Evolutionary conservation across 1,140 invertebrate genomes (phyloP).

Genomic region (Nautilus pompilius): DNA sequence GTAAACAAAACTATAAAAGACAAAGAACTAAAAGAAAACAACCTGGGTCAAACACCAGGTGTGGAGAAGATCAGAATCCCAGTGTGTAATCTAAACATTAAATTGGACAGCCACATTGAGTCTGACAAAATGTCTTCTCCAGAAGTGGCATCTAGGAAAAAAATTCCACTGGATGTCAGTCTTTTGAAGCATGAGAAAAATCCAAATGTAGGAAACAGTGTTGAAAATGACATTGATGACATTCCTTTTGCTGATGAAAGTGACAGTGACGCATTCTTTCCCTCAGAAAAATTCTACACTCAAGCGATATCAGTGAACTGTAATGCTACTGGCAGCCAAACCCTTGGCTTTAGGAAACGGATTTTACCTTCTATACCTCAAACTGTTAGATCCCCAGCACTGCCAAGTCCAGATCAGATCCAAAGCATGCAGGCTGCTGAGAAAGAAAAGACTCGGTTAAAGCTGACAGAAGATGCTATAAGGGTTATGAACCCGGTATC

Average conservation of each 20-base stretch:
- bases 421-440: conserved; percentile 24
- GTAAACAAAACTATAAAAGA: no score
- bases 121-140: no score
- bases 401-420: conserved; percentile 24
- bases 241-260: conserved; percentile 51
- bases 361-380: conserved; percentile 31
- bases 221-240: conserved; percentile 31
- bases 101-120: no score
- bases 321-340: conserved; percentile 13
- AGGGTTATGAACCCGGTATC: background rate
- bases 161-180: conserved; percentile 31
- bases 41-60: no score
- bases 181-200: conserved; percentile 3
- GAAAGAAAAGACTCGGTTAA: conserved; percentile 27
- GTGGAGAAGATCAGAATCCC: no score
- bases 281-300: conserved; percentile 37
- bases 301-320: conserved; percentile 33
- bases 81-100: no score
- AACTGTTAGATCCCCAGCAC: background rate
- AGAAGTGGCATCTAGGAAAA: no score
- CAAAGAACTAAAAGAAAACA: no score
- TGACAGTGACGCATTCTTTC: conserved; percentile 25
- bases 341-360: conserved; percentile 22
- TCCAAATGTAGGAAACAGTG: conserved; percentile 10
- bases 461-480: no score